These are phyloP conservation scores for Lophotriccus pileatus DNA, from an alignment of 2,797 vertebrate species.

Conservation along the genomic window DNA sequence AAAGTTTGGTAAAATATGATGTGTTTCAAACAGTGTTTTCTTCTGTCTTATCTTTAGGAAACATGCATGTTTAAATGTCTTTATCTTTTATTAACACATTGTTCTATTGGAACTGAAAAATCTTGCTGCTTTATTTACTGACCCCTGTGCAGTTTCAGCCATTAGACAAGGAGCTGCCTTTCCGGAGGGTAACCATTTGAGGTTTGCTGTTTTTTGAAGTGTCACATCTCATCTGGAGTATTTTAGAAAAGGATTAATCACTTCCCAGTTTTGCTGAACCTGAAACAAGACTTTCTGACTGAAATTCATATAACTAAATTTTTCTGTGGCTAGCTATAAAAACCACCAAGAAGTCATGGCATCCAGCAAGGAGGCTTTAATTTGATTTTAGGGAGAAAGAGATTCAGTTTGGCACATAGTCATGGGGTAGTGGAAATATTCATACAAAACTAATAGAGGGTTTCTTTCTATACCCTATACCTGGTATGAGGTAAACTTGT, in stretches of 20 bases:
- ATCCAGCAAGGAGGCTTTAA: constrained; percentile 25
- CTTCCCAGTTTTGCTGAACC: constrained; percentile 63
- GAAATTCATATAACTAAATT: constrained; percentile 51
- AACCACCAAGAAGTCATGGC: constrained; percentile 46
- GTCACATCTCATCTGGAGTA: constrained; percentile 50
- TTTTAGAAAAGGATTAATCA: constrained; percentile 64
- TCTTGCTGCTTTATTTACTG: background rate
- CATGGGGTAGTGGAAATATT: constrained; percentile 12
- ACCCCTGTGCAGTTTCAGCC: background rate
- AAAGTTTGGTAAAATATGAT: background rate
- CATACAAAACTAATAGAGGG: background rate
- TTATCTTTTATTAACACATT: background rate
- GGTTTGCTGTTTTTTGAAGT: background rate
- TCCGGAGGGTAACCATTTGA: background rate
- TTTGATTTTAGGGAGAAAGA: constrained; percentile 31
- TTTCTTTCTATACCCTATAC: background rate
- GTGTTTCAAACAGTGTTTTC: background rate
- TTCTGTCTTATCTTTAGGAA: background rate
- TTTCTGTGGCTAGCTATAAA: constrained; percentile 45
- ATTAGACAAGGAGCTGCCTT: background rate
- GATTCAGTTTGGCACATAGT: constrained; percentile 24
- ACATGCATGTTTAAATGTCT: background rate
- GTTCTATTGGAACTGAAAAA: background rate
- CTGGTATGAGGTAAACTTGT: background rate
- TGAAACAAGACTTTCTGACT: constrained; percentile 51